Base-by-base conservation (phyloP, 2,113 vertebrate genomes). In the Pleuronectes platessa region DNA sequence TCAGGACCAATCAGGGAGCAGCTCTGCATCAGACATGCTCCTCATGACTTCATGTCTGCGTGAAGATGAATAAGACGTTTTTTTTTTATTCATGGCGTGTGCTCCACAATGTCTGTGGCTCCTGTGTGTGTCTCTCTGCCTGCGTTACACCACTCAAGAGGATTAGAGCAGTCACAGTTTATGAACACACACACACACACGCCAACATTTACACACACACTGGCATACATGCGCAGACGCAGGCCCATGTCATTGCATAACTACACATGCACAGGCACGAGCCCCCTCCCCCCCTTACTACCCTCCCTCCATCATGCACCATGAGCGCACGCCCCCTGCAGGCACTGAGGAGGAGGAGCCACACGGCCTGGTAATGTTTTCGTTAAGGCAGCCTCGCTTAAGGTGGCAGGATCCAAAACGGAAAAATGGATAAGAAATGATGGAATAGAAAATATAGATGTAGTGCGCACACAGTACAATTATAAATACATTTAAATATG, bases 261-360 rank as follows among this genome's bases (percentile, higher is more conserved):
- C 92, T 93, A 90, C 92, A 94, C 92, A 94, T 94, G 93, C 93
- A 88, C 84, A 86, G 87, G 88, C 93, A 94, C 83, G 90, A 93
- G 92, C 77, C 64, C 62, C 54, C 65, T 18, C 47, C 47, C 47
- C 47, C 15, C 3, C 47, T 18, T 54, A 64, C 81, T 71, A 49
- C 62, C 72, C 73, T 81, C 53, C 76, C 81, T 76, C 79, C 79
- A 78, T 92, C 85, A 83, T 91, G 85, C 90, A 85, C 71, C 88
- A 90, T 90, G 88, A 90, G 87, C 89, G 90, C 89, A 90, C 81
- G 76, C 89, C 90, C 82, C 89, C 86, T 93, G 87, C 89, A 90
- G 92, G 89, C 86, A 69, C 73, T 20, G 45, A 40, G 56, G 79
- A 82, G 92, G 90, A 40, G 89, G 92, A 91, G 90, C 62, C 72